Conservation (phyloP, 1,140 invertebrate species). For the Wiebesia pumilae region DNA sequence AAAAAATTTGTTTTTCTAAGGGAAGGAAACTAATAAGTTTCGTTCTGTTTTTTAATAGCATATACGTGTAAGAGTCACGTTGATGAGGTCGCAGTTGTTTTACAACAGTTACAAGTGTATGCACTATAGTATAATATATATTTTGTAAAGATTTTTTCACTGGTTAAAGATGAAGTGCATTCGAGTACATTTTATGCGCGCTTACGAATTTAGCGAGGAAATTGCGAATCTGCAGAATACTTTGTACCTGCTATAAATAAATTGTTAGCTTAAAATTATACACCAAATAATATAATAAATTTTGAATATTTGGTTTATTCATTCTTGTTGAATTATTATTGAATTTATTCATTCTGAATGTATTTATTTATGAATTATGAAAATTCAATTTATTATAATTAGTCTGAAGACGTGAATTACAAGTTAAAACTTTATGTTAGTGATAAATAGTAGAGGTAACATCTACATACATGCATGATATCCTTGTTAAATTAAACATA, state of each 20-base stretch:
- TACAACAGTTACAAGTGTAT: background rate
- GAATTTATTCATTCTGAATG: background rate
- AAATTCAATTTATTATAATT: background rate
- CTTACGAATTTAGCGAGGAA: background rate
- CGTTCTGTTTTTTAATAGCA: background rate
- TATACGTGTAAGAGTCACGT: background rate
- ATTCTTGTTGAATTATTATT: slow-evolving; percentile 9
- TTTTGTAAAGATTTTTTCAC: slow-evolving; percentile 7
- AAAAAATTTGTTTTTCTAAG: background rate
- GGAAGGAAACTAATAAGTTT: background rate
- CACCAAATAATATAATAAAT: slow-evolving; percentile 27
- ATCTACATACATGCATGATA: too few species aligned
- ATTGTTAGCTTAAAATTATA: slow-evolving; percentile 10
- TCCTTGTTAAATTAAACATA: too few species aligned
- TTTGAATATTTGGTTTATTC: background rate
- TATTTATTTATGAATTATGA: background rate
- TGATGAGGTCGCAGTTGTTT: background rate
- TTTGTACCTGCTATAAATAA: slow-evolving; percentile 36
- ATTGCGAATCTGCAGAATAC: slow-evolving; percentile 30
- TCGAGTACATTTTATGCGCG: background rate
- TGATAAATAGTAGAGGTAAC: too few species aligned
- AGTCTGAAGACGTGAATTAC: too few species aligned
- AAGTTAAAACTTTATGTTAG: too few species aligned
- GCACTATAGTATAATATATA: background rate
- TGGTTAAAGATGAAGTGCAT: background rate